These are phyloP conservation scores for Tokudaia muenninki DNA, from an alignment of 2,797 vertebrate species.

Conservation along the genomic window DNA sequence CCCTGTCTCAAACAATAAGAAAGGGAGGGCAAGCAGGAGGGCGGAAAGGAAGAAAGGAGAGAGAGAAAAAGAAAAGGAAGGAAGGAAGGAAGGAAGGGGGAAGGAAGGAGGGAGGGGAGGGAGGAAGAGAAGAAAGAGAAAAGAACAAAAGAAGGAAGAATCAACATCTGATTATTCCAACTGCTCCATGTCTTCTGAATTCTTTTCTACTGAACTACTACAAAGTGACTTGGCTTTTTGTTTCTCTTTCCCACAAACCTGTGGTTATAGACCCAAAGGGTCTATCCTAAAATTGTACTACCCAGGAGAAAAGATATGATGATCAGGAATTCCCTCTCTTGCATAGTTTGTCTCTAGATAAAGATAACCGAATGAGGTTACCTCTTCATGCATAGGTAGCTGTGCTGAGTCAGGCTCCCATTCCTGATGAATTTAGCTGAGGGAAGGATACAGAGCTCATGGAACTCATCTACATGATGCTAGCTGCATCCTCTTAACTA, in stretches of 20 bases:
- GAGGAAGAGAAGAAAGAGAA: too few relatives aligned
- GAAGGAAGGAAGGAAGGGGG: fast-evolving
- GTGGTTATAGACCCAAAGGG: not conserved
- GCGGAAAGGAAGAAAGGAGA: not conserved
- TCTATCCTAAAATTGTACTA: not conserved
- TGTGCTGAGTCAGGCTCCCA: not conserved
- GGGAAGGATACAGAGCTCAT: not conserved
- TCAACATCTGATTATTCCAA: not conserved
- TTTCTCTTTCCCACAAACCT: not conserved
- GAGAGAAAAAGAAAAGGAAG: not conserved
- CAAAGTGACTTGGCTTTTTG: not conserved
- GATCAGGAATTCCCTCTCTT: not conserved
- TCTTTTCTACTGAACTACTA: not conserved
- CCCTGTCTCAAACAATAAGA: not conserved
- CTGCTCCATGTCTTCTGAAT: not conserved
- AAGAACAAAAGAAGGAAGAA: not conserved
- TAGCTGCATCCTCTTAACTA: not conserved
- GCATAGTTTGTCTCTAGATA: not conserved
- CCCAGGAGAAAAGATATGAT: not conserved
- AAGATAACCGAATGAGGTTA: not conserved
- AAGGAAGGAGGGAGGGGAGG: fast-evolving
- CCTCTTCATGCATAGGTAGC: not conserved
- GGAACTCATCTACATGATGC: not conserved
- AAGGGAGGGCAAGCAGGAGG: not conserved
- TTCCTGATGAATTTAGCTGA: not conserved